Conservation (phyloP, 1,140 invertebrate species). For the Drosophila azteca region DNA sequence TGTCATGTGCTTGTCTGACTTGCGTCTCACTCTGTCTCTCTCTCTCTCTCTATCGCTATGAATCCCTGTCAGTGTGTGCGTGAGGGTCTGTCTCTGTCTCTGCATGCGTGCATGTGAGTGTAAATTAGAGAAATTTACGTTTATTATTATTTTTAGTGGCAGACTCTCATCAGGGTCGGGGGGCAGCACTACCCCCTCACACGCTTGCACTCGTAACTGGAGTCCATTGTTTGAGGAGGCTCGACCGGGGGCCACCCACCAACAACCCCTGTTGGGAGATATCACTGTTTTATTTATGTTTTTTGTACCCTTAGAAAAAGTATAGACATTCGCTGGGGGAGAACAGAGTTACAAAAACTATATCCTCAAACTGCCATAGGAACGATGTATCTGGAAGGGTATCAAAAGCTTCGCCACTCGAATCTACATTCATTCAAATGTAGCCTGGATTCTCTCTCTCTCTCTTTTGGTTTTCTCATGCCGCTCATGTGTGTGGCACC, state of each 20-base stretch:
- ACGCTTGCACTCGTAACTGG: conserved; percentile 32
- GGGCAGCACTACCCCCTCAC: conserved; percentile 19
- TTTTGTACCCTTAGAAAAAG: conserved; percentile 13
- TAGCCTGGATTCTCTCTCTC: conserved; percentile 7
- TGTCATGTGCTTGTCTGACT: not conserved
- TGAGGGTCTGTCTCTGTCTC: conserved; percentile 21
- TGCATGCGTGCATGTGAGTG: conserved; percentile 40
- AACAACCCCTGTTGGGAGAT: conserved; percentile 38
- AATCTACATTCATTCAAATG: too few relatives aligned
- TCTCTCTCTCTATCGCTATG: not conserved
- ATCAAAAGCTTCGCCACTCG: too few relatives aligned
- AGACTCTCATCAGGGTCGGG: conserved; percentile 65
- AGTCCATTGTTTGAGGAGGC: conserved; percentile 62
- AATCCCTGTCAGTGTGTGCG: conserved; percentile 6
- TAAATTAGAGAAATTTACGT: conserved; percentile 81
- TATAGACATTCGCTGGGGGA: too few relatives aligned
- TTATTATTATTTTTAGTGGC: conserved; percentile 80
- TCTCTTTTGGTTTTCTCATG: conserved; percentile 41
- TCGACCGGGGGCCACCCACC: conserved; percentile 8
- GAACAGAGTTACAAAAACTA: too few relatives aligned
- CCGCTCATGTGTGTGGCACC: conserved; percentile 40
- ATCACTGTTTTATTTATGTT: conserved; percentile 69
- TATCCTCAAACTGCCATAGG: too few relatives aligned
- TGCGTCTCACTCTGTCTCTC: too few relatives aligned
- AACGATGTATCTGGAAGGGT: too few relatives aligned